phyloP scores from a whole-genome alignment of 2,888 invertebrate genomes.

The Rhingia campestris region DNA sequence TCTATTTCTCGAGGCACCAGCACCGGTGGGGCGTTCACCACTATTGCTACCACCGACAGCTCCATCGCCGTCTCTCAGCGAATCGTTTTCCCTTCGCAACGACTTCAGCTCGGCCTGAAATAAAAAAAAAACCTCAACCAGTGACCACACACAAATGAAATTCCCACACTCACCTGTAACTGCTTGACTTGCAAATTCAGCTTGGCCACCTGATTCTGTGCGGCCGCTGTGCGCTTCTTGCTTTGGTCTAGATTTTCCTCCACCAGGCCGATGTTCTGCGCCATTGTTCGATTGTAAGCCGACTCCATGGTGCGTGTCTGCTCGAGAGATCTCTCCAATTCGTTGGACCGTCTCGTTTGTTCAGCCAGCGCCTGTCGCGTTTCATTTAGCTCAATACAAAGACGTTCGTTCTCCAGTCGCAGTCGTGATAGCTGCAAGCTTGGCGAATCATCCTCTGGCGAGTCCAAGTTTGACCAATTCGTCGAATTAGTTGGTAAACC shows the following conservation, averaged over 20 bases:
- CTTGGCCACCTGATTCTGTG: slow-evolving; percentile 86
- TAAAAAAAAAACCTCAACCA: slow-evolving; percentile 65
- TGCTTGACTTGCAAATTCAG: slow-evolving; percentile 88
- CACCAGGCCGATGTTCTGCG: slow-evolving; percentile 85
- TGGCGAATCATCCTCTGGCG: slow-evolving; percentile 80
- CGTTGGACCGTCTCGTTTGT: slow-evolving; percentile 84
- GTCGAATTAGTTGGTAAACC: slow-evolving; percentile 80
- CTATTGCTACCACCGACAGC: slow-evolving; percentile 81
- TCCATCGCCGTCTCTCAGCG: slow-evolving; percentile 83
- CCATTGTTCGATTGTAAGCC: slow-evolving; percentile 84
- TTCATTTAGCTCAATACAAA: slow-evolving; percentile 85
- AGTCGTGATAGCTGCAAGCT: slow-evolving; percentile 78
- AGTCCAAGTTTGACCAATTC: slow-evolving; percentile 77
- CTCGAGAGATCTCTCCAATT: slow-evolving; percentile 84
- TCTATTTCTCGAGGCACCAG: slow-evolving; percentile 75
- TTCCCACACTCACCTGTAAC: slow-evolving; percentile 85
- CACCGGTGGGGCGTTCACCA: slow-evolving; percentile 33
- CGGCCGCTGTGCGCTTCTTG: slow-evolving; percentile 85
- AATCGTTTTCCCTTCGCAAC: slow-evolving; percentile 84
- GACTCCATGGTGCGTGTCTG: slow-evolving; percentile 83
- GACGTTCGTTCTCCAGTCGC: slow-evolving; percentile 81
- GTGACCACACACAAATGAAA: neutral
- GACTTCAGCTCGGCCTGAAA: slow-evolving; percentile 83
- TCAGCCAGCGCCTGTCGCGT: slow-evolving; percentile 84
- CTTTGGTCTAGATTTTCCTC: slow-evolving; percentile 85